phyloP scores from a whole-genome alignment of 2,113 vertebrate species.

The Cavia aperea region DNA sequence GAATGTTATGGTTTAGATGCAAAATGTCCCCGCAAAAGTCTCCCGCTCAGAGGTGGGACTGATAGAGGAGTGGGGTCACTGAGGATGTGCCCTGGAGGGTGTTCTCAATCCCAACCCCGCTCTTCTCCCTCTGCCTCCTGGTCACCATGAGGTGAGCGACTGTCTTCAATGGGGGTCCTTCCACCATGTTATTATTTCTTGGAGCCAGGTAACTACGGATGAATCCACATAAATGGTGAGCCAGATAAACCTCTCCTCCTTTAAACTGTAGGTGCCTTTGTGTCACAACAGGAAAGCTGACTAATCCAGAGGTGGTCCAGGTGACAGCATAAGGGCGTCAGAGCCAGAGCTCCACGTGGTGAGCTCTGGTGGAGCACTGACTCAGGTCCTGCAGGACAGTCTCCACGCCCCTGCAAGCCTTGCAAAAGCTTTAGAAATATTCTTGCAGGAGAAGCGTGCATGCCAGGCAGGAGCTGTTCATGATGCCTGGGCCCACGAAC shows the following conservation, averaged over 20 bases:
- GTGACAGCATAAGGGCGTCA: background rate
- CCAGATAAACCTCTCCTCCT: background rate
- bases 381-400: background rate
- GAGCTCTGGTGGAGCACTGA: background rate
- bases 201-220: background rate
- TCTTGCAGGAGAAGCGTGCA: rapidly evolving
- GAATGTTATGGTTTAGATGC: background rate
- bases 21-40: background rate
- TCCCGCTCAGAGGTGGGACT: background rate
- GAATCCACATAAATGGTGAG: background rate
- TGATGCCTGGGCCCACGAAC: rapidly evolving
- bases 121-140: background rate
- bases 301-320: background rate
- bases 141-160: background rate
- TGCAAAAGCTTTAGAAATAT: no score
- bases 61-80: background rate
- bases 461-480: rapidly evolving
- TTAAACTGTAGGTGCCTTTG: background rate
- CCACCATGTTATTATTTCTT: background rate
- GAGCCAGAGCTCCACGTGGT: background rate
- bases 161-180: background rate
- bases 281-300: background rate
- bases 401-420: no score
- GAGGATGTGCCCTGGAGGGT: background rate
- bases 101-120: background rate